Percentiles rank a stretch among this genome's conserved stretches.
Evolutionary conservation across 2,797 vertebrate species (phyloP).

Genomic region (Tachyglossus aculeatus): DNA sequence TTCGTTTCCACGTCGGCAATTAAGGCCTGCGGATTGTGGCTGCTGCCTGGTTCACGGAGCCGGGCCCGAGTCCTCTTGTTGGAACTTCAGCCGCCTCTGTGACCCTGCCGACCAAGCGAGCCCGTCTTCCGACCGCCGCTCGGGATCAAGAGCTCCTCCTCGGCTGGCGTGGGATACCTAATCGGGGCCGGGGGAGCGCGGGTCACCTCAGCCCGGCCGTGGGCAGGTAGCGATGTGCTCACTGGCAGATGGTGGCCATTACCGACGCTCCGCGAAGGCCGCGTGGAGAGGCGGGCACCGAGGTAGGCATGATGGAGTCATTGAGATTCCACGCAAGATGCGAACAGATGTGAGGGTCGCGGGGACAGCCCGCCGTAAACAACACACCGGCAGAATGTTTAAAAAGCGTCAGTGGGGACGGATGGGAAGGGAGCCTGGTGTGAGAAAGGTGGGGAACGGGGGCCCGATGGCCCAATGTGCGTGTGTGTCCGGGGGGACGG

Average conservation of each 20-base stretch:
- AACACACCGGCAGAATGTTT: constrained; percentile 81
- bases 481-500: no score
- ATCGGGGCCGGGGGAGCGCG: constrained; percentile 83
- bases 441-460: constrained; percentile 65
- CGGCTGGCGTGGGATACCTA: constrained; percentile 88
- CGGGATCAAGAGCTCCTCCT: constrained; percentile 78
- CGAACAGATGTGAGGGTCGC: constrained; percentile 81
- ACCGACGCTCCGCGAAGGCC: constrained; percentile 81
- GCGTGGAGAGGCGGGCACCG: constrained; percentile 70
- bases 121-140: constrained; percentile 80
- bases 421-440: constrained; percentile 70
- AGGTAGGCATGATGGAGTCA: constrained; percentile 77
- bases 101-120: constrained; percentile 91
- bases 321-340: constrained; percentile 81
- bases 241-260: constrained; percentile 85
- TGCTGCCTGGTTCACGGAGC: constrained; percentile 79
- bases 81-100: constrained; percentile 75
- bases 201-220: constrained; percentile 79
- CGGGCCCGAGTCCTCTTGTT: constrained; percentile 78
- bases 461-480: no score
- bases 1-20: constrained; percentile 73
- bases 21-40: constrained; percentile 68
- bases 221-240: constrained; percentile 84
- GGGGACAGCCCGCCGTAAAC: constrained; percentile 77
- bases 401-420: constrained; percentile 77